Evolutionary conservation across 2,113 vertebrate species (phyloP), one percentile per base, ranked within the genome.

Genomic region (Amblyornis subalaris): DNA sequence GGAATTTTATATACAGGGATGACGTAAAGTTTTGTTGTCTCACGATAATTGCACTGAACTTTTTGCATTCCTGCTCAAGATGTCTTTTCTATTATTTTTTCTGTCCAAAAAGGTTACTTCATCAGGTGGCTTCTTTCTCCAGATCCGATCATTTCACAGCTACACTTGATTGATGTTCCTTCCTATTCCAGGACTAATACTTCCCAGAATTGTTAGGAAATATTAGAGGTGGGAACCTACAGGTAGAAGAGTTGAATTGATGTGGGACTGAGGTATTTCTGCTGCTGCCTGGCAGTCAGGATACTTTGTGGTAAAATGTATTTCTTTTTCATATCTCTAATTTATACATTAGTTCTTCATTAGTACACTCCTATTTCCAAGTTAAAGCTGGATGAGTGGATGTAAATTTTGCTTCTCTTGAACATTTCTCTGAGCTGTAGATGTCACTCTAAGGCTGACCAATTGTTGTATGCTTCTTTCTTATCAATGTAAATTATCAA

Each of bases 401-500:
- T 70, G 4, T 4, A 66, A 66, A 19, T 85, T 78, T 45, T 81
- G 5, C 13, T 92, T 85, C 5, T 25, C 14, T 75, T 57, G 9
- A 5, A 8, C 71, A 18, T 74, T 33, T 74, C 58, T 83, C 40
- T 94, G 83, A 91, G 71, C 97, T 96, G 85, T 96, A 98, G 97
- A 80, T 97, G 97, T 97, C 97, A 96, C 96, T 96, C 78, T 95
- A 97, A 60, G 85, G 51, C 96, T 95, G 51, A 8, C 24, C 7
- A 79, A 83, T n/a, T 71, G 24, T 77, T 48, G 9, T 7, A 33
- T 57, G 11, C 21, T 25, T 44, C 50, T 47, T 31, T 82, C n/a
- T 74, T 38, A 73, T 12, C 21, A 76, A 91, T 70, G 15, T 44
- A 66, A 66, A 66, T 69, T 69, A 60, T 62, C 13, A 76, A 35